Evolutionary conservation across 2,888 invertebrate genomes (phyloP), one percentile per base, ranked within the genome.

Genomic region (Eristalinus sepulchralis): DNA sequence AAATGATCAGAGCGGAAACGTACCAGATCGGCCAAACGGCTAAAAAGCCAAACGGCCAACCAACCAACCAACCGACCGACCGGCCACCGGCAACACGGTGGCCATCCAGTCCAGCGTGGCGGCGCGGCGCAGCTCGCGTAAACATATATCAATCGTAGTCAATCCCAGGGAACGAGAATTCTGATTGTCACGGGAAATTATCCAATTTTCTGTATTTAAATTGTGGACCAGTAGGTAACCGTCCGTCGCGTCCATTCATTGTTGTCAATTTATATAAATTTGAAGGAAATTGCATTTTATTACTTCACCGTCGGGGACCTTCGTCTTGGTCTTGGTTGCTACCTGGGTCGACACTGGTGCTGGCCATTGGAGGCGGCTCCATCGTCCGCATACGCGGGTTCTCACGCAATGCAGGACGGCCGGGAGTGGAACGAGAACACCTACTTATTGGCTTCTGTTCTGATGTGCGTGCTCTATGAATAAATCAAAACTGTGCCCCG

Each of bases 171-270:
- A 86, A 88, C 81, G 83, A 88, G 80, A 88, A 88, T 85, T 88
- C 89, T 90, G 90, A 90, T 91, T 91, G 91, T 90, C 92, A 90
- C 91, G 91, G 92, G 92, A 91, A 92, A 92, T 92, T 91, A 92
- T 91, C 92, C 92, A 92, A 92, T 92, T 92, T 91, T 90, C 90
- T 91, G 90, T 90, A 91, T 91, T 92, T 90, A 91, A 91, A 91
- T 91, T 90, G 90, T 89, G 88, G 89, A 85, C 71, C 84, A 85
- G 73, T 77, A 81, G 84, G 81, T 76, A 77, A 81, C 33, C 67
- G 67, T 72, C 55, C 68, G 67, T 70, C 62, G 79, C 64, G 72
- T 72, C 67, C 72, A 78, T 82, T 77, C 77, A 85, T 85, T 88
- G 85, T 89, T 91, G 91, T 91, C 91, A 91, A 91, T 91, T 91